A percentile compares a stretch with the other conserved stretches of the same genome.
phyloP scores from a whole-genome alignment of 2,113 vertebrate species.

The Abramis brama region DNA sequence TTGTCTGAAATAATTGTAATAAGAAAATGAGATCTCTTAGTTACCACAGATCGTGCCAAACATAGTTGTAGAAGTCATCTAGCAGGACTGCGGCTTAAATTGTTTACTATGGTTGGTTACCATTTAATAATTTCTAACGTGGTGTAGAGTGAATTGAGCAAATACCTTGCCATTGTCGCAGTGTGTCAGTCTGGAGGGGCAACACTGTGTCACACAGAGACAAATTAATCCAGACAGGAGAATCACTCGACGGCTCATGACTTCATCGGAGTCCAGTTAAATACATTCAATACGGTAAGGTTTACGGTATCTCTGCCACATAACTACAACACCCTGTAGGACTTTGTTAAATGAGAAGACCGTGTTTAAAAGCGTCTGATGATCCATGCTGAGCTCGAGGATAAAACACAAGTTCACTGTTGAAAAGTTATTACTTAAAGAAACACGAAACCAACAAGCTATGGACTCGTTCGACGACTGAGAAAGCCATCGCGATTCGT shows the following conservation, averaged over 20 bases:
- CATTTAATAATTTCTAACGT: neutral
- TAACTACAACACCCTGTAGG: neutral
- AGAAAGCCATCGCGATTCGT: neutral
- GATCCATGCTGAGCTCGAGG: neutral
- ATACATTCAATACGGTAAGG: neutral
- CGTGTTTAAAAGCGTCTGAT: neutral
- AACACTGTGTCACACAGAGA: slow-evolving; percentile 5
- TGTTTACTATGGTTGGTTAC: neutral
- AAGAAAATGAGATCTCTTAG: neutral
- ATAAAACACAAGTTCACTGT: neutral
- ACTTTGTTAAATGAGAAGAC: neutral
- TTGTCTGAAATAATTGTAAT: slow-evolving; percentile 34
- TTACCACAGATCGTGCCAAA: neutral
- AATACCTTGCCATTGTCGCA: slow-evolving; percentile 53
- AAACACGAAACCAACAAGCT: neutral
- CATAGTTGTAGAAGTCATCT: neutral
- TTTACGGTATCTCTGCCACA: slow-evolving; percentile 10
- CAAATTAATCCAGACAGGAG: slow-evolving; percentile 4
- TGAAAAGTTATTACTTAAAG: neutral
- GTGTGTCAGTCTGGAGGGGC: neutral
- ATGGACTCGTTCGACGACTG: neutral
- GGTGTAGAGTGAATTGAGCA: neutral
- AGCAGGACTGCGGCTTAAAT: neutral
- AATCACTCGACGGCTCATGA: slow-evolving; percentile 21
- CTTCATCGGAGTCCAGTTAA: neutral